These are phyloP conservation scores for Microcebus ravelobensis DNA, from an alignment of 2,113 vertebrate species.

Conservation along the genomic window DNA sequence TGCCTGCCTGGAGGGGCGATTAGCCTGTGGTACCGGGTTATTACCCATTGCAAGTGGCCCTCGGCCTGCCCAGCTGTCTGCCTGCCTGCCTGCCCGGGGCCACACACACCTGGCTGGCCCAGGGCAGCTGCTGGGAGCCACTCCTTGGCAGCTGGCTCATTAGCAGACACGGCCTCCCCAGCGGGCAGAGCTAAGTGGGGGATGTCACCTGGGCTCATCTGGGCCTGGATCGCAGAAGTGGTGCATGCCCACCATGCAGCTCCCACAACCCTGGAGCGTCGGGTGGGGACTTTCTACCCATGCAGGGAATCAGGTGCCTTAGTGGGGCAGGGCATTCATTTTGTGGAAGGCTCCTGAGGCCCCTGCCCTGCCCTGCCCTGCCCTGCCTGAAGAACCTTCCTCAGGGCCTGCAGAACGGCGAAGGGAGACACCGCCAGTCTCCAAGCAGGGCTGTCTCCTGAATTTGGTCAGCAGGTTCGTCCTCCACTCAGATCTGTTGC, in stretches of 20 bases:
- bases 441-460: accelerated
- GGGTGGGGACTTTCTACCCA: accelerated
- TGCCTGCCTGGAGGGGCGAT: not conserved
- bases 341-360: not conserved
- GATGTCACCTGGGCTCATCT: not conserved
- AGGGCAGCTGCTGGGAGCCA: not conserved
- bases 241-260: accelerated
- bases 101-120: constrained; percentile 15
- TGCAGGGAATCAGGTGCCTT: not conserved
- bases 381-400: not conserved
- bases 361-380: not conserved
- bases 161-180: not conserved
- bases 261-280: too few species aligned
- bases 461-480: not conserved
- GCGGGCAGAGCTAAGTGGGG: not conserved
- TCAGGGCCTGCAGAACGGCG: accelerated
- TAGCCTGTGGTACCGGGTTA: not conserved
- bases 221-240: not conserved
- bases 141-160: not conserved
- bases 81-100: not conserved
- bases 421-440: not conserved
- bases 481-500: not conserved
- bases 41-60: constrained; percentile 41
- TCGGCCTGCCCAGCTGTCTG: not conserved
- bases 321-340: not conserved